These are phyloP conservation scores for Psix sp. DNA, from an alignment of 1,140 invertebrate genomes.

Conservation along the genomic window DNA sequence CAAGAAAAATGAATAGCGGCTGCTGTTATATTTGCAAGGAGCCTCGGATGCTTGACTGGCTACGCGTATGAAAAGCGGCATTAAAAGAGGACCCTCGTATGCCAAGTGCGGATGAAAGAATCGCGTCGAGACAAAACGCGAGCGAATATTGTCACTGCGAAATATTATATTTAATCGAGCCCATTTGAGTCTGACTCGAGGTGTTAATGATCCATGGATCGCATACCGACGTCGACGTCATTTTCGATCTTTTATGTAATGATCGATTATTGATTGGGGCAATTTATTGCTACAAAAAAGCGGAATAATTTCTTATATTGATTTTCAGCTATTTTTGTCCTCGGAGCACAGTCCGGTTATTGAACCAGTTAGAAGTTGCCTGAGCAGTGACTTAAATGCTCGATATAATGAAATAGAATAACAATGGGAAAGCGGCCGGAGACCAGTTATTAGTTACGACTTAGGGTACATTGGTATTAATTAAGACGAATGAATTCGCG, in stretches of 20 bases:
- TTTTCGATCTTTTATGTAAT: not conserved
- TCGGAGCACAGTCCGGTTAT: constrained; percentile 38
- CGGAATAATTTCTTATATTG: constrained; percentile 54
- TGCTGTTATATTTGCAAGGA: no score
- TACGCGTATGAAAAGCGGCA: no score
- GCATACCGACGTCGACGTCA: no score
- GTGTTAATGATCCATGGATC: no score
- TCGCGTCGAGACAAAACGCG: no score
- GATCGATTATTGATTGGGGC: constrained; percentile 8
- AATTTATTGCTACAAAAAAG: constrained; percentile 24
- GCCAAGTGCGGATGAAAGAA: no score
- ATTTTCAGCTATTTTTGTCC: constrained; percentile 50
- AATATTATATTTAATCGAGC: no score
- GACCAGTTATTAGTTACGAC: constrained; percentile 5
- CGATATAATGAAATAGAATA: constrained; percentile 58
- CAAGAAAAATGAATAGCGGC: no score
- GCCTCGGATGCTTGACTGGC: no score
- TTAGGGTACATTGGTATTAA: not conserved
- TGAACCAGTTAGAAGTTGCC: constrained; percentile 37
- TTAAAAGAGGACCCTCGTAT: no score
- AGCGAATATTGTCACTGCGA: no score
- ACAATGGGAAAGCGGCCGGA: constrained; percentile 43
- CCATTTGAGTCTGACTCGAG: no score
- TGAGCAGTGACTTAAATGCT: constrained; percentile 54
- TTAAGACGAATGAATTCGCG: not conserved